phyloP scores from a whole-genome alignment of 2,113 vertebrate genomes.

The Ptychochromis oligacanthus region DNA sequence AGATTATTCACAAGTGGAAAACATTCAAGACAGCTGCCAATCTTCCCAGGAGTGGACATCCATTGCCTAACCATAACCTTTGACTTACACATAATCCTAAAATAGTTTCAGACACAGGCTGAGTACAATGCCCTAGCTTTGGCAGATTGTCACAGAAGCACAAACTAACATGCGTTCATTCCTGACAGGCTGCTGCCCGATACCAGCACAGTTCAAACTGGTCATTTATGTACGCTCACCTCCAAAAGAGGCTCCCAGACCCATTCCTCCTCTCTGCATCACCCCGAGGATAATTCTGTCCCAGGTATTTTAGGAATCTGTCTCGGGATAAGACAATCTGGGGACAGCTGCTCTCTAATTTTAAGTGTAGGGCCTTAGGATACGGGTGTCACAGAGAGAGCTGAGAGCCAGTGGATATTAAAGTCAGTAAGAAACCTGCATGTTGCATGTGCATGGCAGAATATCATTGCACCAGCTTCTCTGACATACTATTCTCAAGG shows the following conservation, averaged over 20 bases:
- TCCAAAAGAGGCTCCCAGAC: slow-evolving; percentile 55
- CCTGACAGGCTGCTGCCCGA: slow-evolving; percentile 7
- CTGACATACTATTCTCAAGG: slow-evolving; percentile 10
- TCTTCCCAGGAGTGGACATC: too few species aligned
- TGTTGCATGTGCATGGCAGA: background rate
- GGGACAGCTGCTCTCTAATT: slow-evolving; percentile 82
- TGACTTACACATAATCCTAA: background rate
- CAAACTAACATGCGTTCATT: slow-evolving; percentile 1
- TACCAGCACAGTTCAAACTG: too few species aligned
- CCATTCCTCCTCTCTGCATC: slow-evolving; percentile 54
- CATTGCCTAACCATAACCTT: background rate
- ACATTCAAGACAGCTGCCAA: too few species aligned
- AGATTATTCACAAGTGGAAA: too few species aligned
- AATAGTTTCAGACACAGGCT: background rate
- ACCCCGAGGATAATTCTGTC: slow-evolving; percentile 72
- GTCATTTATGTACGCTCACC: slow-evolving; percentile 39
- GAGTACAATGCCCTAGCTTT: background rate
- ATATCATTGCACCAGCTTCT: slow-evolving; percentile 15
- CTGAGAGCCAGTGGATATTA: background rate
- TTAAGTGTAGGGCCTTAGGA: slow-evolving; percentile 69
- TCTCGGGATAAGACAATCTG: slow-evolving; percentile 75
- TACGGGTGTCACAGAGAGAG: slow-evolving; percentile 43
- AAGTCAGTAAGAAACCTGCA: slow-evolving; percentile 20
- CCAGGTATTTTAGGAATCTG: slow-evolving; percentile 77
- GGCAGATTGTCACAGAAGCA: slow-evolving; percentile 1